Base-by-base conservation (phyloP, 2,113 vertebrate species). In the Miniopterus natalensis region DNA sequence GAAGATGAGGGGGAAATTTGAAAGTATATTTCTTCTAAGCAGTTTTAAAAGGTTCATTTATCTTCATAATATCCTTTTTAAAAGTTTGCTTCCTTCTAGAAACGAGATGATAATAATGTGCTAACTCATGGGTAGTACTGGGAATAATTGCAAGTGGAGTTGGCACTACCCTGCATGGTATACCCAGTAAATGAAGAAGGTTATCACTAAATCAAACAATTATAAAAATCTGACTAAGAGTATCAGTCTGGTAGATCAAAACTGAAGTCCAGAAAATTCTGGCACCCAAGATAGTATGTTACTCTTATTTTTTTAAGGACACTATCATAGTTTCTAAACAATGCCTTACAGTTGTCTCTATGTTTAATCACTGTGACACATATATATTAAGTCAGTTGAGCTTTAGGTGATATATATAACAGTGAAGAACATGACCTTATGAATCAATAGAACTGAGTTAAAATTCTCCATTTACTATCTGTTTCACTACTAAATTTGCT, bases 1-100 rank as follows among this genome's bases (percentile, higher is more conserved):
- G 88, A 92, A 87, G 59, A 84, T 79, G 42, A 78, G 6, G 15
- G 10, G 12, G 7, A 75, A 31, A 79, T 71, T 53, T 93, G 36
- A 77, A 94, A 65, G 45, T 45, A 18, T 57, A 66, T 92, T 88
- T 95, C 65, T 84, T 92, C 57, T 77, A 55, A 53, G 29, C 29
- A 86, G 14, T 65, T 85, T 61, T 81, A 49, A 95, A 87, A 59
- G 55, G 9, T 79, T 95, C 40, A 73, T 84, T 94, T 86, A 11
- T 90, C 40, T 89, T 86, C 18, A n/a, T 70, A 89, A 29, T 78
- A 68, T 47, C 92, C 18, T 53, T 80, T 93, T 71, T 53, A 27
- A 84, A 92, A 55, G 40, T 63, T 94, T 90, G 42, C 49, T 79
- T 57, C 59, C 36, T 92, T 95, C 59, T 87, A 70, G 80, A 18